A percentile compares a stretch with the other conserved stretches of the same genome.
Conservation (phyloP, 2,888 invertebrate genomes). For the Agonopterix heracliana region DNA sequence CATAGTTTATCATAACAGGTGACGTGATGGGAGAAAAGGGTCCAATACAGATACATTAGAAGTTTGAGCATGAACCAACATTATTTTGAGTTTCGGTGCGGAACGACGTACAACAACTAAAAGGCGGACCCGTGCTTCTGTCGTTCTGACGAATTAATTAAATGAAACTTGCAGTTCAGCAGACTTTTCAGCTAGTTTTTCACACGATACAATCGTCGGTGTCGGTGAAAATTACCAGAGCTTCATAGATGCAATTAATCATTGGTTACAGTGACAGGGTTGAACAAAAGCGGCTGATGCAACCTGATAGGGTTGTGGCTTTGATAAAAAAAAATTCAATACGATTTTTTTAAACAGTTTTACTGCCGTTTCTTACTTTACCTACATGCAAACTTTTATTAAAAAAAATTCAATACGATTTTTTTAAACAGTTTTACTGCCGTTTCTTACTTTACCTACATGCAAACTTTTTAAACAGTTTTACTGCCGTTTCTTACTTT, state of each 20-base stretch:
- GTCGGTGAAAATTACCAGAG: conserved; percentile 43
- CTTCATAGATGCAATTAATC: conserved; percentile 71
- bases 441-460: no score
- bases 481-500: no score
- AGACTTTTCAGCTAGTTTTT: conserved; percentile 45
- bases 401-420: no score
- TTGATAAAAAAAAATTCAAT: neutral
- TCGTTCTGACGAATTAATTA: conserved; percentile 34
- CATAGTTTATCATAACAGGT: no score
- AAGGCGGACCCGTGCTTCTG: conserved; percentile 25
- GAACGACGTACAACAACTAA: conserved; percentile 17
- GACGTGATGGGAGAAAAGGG: no score
- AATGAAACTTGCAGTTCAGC: conserved; percentile 34
- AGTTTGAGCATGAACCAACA: no score
- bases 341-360: no score
- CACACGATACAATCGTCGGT: conserved; percentile 39
- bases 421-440: no score
- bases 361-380: no score
- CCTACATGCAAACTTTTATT: no score
- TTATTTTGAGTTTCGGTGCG: neutral
- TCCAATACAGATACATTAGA: no score
- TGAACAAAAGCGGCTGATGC: conserved; percentile 44
- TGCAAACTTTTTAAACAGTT: no score
- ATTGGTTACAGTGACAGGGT: conserved; percentile 46
- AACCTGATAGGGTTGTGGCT: conserved; percentile 25